These are phyloP conservation scores for Holotrichia oblita DNA, from an alignment of 1,140 invertebrate species.

Conservation along the genomic window DNA sequence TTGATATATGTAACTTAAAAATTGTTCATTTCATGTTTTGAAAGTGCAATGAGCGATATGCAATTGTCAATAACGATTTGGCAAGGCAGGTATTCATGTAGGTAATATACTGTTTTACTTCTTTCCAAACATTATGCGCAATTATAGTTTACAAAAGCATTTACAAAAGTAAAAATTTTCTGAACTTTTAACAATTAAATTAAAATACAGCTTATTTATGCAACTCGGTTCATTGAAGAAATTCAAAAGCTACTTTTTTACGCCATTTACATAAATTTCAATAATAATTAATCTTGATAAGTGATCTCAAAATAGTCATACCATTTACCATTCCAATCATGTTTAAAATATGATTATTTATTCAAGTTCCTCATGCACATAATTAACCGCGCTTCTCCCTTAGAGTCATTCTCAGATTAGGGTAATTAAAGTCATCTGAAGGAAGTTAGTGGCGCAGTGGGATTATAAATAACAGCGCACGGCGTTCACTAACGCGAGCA, in stretches of 20 bases:
- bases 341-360: slow-evolving; percentile 43
- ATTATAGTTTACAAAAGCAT: too few relatives aligned
- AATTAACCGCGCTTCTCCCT: slow-evolving; percentile 43
- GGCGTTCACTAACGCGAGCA: neutral
- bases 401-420: slow-evolving; percentile 44
- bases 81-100: too few relatives aligned
- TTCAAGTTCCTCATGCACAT: slow-evolving; percentile 41
- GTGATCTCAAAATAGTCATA: neutral
- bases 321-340: neutral
- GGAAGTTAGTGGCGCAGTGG: slow-evolving; percentile 44
- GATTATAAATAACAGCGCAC: slow-evolving; percentile 43
- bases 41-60: too few relatives aligned
- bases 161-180: too few relatives aligned
- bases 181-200: too few relatives aligned
- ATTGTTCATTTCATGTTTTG: too few relatives aligned
- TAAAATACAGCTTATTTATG: too few relatives aligned
- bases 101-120: too few relatives aligned
- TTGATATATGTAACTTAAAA: too few relatives aligned
- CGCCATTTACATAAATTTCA: neutral
- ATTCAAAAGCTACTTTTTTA: neutral
- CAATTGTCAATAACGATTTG: too few relatives aligned
- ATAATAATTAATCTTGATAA: neutral
- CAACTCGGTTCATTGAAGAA: too few relatives aligned
- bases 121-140: too few relatives aligned
- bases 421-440: slow-evolving; percentile 46